phyloP scores from a whole-genome alignment of 2,797 vertebrate genomes.

The Rhinophrynus dorsalis region DNA sequence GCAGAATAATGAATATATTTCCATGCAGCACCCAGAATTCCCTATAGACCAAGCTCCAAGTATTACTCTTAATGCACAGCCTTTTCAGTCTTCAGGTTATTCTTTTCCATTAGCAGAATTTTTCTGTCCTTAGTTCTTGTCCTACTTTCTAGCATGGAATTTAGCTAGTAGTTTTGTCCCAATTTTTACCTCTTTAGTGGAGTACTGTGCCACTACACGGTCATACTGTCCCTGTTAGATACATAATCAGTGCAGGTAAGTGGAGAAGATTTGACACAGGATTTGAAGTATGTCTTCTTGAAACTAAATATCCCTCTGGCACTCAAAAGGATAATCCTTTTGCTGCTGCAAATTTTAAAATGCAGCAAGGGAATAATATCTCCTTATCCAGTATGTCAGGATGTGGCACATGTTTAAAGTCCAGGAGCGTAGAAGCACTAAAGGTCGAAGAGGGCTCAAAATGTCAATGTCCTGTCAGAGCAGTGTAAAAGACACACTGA shows the following conservation, averaged over 20 bases:
- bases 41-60: not conserved
- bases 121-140: not conserved
- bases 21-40: not conserved
- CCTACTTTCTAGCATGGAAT: not conserved
- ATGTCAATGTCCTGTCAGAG: too few species aligned
- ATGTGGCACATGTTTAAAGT: too few species aligned
- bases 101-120: not conserved
- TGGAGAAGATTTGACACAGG: not conserved
- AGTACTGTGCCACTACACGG: not conserved
- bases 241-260: not conserved
- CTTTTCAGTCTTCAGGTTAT: not conserved
- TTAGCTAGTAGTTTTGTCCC: not conserved
- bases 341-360: too few species aligned
- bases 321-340: too few species aligned
- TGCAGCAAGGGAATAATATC: too few species aligned
- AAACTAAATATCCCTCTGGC: too few species aligned
- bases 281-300: too few species aligned
- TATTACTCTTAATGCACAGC: not conserved
- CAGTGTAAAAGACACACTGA: too few species aligned
- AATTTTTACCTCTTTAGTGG: not conserved
- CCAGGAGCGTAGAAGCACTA: too few species aligned
- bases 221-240: not conserved
- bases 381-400: too few species aligned
- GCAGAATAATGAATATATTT: not conserved
- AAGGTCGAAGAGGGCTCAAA: too few species aligned